phyloP scores from a whole-genome alignment of 2,888 invertebrate species.

The Baronia brevicornis region DNA sequence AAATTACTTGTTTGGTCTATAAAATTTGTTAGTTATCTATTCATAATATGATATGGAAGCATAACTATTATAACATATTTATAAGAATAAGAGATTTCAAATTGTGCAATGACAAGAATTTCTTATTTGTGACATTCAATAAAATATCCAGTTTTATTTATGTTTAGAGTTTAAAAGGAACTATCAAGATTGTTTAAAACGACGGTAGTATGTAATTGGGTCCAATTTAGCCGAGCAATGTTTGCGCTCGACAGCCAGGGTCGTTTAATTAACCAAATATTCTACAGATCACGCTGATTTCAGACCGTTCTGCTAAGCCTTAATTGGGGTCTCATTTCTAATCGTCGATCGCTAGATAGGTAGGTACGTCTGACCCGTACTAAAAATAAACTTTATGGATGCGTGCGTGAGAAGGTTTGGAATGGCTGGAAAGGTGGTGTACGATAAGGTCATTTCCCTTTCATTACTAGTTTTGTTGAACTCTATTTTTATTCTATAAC shows the following conservation, averaged over 20 bases:
- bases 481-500: slow-evolving; percentile 46
- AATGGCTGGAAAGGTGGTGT: slow-evolving; percentile 43
- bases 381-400: slow-evolving; percentile 66
- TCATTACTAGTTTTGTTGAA: slow-evolving; percentile 48
- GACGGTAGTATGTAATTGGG: slow-evolving; percentile 29
- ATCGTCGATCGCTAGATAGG: slow-evolving; percentile 59
- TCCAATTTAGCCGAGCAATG: slow-evolving; percentile 38
- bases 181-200: slow-evolving; percentile 35
- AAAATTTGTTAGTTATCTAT: too few relatives aligned
- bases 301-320: slow-evolving; percentile 39
- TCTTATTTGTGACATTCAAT: too few relatives aligned
- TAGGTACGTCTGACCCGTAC: slow-evolving; percentile 49
- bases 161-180: slow-evolving; percentile 27
- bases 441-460: slow-evolving; percentile 67
- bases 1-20: too few relatives aligned
- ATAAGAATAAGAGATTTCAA: too few relatives aligned
- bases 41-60: too few relatives aligned
- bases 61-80: too few relatives aligned
- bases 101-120: too few relatives aligned
- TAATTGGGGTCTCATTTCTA: slow-evolving; percentile 55
- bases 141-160: too few relatives aligned
- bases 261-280: slow-evolving; percentile 39
- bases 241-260: slow-evolving; percentile 24
- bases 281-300: slow-evolving; percentile 43
- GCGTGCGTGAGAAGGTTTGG: slow-evolving; percentile 59